Evolutionary conservation across 2,113 vertebrate species (phyloP).

Genomic region (Gila orcuttii): DNA sequence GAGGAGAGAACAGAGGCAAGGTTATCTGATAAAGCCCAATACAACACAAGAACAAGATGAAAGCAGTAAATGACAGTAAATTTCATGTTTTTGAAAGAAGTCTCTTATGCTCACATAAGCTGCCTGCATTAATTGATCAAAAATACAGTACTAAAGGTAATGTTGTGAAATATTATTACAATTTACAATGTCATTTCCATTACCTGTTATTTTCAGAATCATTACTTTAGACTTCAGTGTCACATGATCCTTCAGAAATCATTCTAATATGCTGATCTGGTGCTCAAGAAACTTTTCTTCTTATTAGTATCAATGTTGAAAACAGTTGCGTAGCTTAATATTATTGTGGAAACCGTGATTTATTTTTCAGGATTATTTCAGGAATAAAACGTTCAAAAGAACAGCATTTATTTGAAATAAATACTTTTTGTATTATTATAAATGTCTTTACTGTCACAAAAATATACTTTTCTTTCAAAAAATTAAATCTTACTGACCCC

Average conservation of each 20-base stretch:
- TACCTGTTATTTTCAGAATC: neutral
- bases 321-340: neutral
- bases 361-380: neutral
- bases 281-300: too few species aligned
- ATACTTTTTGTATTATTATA: neutral
- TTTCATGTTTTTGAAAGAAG: neutral
- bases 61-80: neutral
- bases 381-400: neutral
- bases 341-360: neutral
- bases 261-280: neutral
- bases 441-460: neutral
- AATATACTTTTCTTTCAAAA: neutral
- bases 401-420: neutral
- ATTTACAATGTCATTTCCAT: neutral
- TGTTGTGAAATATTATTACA: neutral
- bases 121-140: neutral
- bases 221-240: neutral
- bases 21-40: neutral
- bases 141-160: neutral
- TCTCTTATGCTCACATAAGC: neutral
- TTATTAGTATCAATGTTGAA: neutral
- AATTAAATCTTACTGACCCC: neutral
- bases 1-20: conserved; percentile 43
- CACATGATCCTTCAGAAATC: neutral
- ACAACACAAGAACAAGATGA: neutral